A percentile compares a stretch with the other conserved stretches of the same genome.
Evolutionary conservation across 2,888 invertebrate species (phyloP).

Genomic region (Melikaiella ostensackeni): DNA sequence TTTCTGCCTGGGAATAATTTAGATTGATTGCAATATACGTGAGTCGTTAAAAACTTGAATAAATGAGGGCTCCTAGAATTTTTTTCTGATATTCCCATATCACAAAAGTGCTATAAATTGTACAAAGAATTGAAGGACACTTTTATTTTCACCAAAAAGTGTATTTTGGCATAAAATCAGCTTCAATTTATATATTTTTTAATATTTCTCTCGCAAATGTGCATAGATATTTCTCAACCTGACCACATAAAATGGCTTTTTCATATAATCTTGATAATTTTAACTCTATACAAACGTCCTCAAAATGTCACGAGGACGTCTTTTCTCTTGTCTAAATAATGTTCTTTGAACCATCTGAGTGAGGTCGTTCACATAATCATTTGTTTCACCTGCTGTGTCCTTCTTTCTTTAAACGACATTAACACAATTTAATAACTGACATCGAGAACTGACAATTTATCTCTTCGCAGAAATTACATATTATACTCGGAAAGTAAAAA

Average conservation of each 20-base stretch:
- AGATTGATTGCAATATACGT: too few species aligned
- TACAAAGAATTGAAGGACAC: too few species aligned
- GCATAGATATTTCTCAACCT: neutral
- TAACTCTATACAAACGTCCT: neutral
- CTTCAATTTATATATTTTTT: neutral
- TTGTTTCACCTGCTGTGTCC: constrained; percentile 9
- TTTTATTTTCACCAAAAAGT: too few species aligned
- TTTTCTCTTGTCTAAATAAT: constrained; percentile 2
- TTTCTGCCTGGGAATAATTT: too few species aligned
- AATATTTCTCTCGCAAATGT: neutral
- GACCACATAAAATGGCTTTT: neutral
- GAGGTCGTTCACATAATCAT: constrained; percentile 17
- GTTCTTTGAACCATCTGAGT: neutral
- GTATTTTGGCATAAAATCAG: neutral
- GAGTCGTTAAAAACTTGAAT: neutral
- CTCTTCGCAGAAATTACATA: neutral
- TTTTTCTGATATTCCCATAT: neutral
- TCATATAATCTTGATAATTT: neutral
- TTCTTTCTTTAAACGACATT: constrained; percentile 19
- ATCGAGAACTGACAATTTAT: neutral
- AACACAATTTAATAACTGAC: constrained; percentile 2
- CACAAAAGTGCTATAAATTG: neutral
- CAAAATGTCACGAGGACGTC: constrained; percentile 14
- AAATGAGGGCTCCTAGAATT: neutral
- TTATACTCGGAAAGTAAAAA: neutral